phyloP scores from a whole-genome alignment of 2,888 invertebrate genomes.

The Danaus chrysippus region DNA sequence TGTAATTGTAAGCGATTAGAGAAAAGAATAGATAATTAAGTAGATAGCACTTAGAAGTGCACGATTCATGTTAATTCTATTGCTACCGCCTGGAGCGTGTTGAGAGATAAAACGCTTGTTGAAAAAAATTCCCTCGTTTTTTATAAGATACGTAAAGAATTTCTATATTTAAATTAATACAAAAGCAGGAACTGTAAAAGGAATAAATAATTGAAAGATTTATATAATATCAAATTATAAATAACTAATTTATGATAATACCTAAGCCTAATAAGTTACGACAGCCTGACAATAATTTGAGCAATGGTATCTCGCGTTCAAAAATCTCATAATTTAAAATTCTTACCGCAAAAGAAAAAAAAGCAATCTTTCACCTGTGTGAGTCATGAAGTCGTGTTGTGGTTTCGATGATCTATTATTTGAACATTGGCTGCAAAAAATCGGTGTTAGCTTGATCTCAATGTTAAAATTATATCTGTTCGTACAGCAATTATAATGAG shows the following conservation, averaged over 20 bases:
- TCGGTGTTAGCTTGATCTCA: conserved; percentile 13
- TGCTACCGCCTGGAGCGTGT: conserved; percentile 39
- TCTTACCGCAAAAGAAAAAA: conserved; percentile 8
- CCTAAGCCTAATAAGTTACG: not conserved
- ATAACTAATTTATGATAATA: not conserved
- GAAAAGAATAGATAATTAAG: conserved; percentile 18
- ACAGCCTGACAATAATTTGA: not conserved
- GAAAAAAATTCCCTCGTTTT: not conserved
- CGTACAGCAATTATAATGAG: conserved; percentile 22
- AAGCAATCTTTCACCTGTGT: conserved; percentile 17
- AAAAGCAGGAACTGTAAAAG: too few relatives aligned
- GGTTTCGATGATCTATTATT: conserved; percentile 26
- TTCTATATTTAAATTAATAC: too few relatives aligned
- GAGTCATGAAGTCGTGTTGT: conserved; percentile 28
- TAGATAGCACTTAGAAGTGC: conserved; percentile 32
- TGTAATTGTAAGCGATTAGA: not conserved
- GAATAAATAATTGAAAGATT: not conserved
- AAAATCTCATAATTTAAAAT: conserved; percentile 9
- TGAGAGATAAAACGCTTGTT: conserved; percentile 20
- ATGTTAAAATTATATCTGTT: conserved; percentile 11
- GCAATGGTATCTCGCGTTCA: not conserved
- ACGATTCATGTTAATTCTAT: conserved; percentile 54
- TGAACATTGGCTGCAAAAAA: conserved; percentile 28
- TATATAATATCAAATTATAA: not conserved
- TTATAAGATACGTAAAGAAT: too few relatives aligned